Conservation (phyloP, 2,888 invertebrate species). For the Xestobium rufovillosum region DNA sequence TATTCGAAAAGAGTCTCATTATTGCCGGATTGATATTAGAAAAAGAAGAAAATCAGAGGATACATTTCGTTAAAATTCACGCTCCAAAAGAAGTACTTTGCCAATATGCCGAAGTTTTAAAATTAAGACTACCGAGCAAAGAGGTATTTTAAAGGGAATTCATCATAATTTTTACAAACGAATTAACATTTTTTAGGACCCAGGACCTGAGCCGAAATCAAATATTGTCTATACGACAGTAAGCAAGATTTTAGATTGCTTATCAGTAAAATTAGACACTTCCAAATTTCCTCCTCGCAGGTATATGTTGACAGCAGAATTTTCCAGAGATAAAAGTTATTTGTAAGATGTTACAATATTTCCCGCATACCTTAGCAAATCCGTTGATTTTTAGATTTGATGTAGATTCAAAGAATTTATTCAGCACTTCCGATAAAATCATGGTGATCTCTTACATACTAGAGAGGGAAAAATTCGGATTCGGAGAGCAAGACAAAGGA, state of each 20-base stretch:
- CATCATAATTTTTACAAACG: conserved; percentile 4
- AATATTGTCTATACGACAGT: conserved; percentile 26
- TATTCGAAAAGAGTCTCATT: conserved; percentile 55
- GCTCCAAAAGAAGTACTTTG: conserved; percentile 63
- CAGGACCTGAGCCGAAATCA: conserved; percentile 20
- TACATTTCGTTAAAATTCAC: conserved; percentile 66
- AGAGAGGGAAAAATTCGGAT: conserved; percentile 58
- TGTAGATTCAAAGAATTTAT: conserved; percentile 57
- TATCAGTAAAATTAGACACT: conserved; percentile 50
- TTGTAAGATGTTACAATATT: too few species aligned
- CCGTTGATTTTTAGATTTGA: too few species aligned
- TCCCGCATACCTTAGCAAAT: too few species aligned
- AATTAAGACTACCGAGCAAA: conserved; percentile 70
- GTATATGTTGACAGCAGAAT: conserved; percentile 60
- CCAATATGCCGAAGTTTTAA: conserved; percentile 68
- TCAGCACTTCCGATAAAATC: conserved; percentile 57
- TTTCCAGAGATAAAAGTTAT: conserved; percentile 62
- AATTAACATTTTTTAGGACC: conserved; percentile 13
- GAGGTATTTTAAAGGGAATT: conserved; percentile 43
- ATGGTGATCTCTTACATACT: conserved; percentile 69
- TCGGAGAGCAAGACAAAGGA: conserved; percentile 53
- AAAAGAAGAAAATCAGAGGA: conserved; percentile 53
- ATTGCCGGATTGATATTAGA: conserved; percentile 56
- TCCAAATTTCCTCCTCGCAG: conserved; percentile 54
- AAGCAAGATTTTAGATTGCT: conserved; percentile 46